A percentile compares a stretch with the other conserved stretches of the same genome.
Conservation (phyloP, 2,888 invertebrate species). For the Diaprepes abbreviatus region DNA sequence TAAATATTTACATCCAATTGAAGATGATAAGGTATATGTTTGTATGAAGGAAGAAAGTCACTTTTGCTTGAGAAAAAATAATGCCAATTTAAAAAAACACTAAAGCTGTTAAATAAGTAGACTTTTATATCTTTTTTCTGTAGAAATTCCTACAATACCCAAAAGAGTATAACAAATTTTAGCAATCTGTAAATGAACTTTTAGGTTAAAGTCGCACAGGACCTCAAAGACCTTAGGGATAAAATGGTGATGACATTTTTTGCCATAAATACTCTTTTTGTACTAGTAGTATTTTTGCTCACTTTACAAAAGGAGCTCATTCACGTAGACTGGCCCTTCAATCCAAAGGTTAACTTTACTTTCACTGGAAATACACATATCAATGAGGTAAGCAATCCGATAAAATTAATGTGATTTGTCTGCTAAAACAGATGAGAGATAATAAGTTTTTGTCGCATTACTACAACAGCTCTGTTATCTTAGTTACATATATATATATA, state of each 20-base stretch:
- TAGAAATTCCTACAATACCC: too few species aligned
- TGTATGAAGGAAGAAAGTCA: too few species aligned
- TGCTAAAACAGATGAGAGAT: too few species aligned
- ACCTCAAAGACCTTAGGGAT: slow-evolving; percentile 75
- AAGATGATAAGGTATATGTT: slow-evolving; percentile 74
- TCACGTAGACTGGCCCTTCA: slow-evolving; percentile 79
- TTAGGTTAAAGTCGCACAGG: slow-evolving; percentile 65
- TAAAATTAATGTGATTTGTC: not conserved
- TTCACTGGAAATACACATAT: slow-evolving; percentile 54
- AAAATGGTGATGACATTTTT: slow-evolving; percentile 79
- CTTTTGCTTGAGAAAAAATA: too few species aligned
- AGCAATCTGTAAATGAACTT: too few species aligned
- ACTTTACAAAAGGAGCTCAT: slow-evolving; percentile 80
- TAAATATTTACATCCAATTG: slow-evolving; percentile 82
- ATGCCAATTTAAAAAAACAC: too few species aligned
- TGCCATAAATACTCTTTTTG: slow-evolving; percentile 84
- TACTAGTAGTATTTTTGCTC: slow-evolving; percentile 79
- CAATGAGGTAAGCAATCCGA: slow-evolving; percentile 57
- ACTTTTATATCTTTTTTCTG: too few species aligned
- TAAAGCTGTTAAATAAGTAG: too few species aligned
- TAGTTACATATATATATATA: too few species aligned
- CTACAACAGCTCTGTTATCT: too few species aligned
- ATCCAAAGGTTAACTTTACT: slow-evolving; percentile 69
- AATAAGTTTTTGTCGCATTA: too few species aligned
- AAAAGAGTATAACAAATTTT: too few species aligned